A percentile compares a stretch with the other conserved stretches of the same genome.
Evolutionary conservation across 2,888 invertebrate genomes (phyloP).

Genomic region (Cephus runcator): DNA sequence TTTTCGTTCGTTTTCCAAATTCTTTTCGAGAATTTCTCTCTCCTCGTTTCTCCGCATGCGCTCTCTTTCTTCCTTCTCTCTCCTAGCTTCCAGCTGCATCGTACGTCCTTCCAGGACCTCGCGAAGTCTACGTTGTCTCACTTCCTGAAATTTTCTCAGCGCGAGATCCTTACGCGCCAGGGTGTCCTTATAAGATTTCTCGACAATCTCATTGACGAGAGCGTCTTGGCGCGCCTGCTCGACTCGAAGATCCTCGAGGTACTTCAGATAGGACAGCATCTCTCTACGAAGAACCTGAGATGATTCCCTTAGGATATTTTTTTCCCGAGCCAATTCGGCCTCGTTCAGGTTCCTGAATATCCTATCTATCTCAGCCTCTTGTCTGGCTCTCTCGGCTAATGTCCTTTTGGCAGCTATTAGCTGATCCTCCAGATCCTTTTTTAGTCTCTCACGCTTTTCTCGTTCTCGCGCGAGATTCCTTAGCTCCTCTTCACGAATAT

Average conservation of each 20-base stretch:
- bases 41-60: slow-evolving; percentile 28
- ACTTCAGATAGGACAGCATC: slow-evolving; percentile 44
- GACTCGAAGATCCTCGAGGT: slow-evolving; percentile 41
- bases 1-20: slow-evolving; percentile 34
- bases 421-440: slow-evolving; percentile 50
- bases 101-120: slow-evolving; percentile 39
- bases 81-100: slow-evolving; percentile 37
- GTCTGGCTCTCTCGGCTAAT: slow-evolving; percentile 38
- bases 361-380: slow-evolving; percentile 41
- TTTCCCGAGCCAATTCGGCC: slow-evolving; percentile 41
- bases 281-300: slow-evolving; percentile 43
- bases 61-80: slow-evolving; percentile 27
- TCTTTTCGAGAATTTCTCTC: slow-evolving; percentile 26
- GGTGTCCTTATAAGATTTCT: slow-evolving; percentile 28
- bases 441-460: slow-evolving; percentile 37
- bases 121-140: slow-evolving; percentile 27
- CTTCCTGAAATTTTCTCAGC: slow-evolving; percentile 30
- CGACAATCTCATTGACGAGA: slow-evolving; percentile 39
- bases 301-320: slow-evolving; percentile 24
- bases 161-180: slow-evolving; percentile 31
- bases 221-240: slow-evolving; percentile 37
- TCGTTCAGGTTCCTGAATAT: slow-evolving; percentile 31
- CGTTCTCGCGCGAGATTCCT: slow-evolving; percentile 35
- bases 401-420: slow-evolving; percentile 35
- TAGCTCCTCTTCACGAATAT: slow-evolving; percentile 37